Evolutionary conservation across 2,888 invertebrate genomes (phyloP).

Genomic region (Lasioglossum oenotherae): DNA sequence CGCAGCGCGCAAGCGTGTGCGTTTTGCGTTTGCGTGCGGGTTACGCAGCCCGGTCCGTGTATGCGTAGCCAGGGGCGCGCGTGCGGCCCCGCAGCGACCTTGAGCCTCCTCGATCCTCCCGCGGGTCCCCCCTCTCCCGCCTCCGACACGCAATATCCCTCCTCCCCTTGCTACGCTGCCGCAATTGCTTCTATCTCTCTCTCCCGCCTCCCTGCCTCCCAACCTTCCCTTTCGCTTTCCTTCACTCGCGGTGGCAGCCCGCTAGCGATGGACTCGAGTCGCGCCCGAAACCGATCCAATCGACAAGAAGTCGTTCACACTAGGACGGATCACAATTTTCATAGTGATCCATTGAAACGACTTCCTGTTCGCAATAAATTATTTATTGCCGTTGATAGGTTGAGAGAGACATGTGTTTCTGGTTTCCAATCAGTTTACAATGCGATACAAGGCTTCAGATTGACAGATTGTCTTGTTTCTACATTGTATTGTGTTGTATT

Average conservation of each 20-base stretch:
- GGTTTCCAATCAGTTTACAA: too few species aligned
- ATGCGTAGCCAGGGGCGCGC: conserved; percentile 78
- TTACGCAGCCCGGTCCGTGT: conserved; percentile 64
- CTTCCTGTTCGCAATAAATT: too few species aligned
- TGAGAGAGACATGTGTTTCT: too few species aligned
- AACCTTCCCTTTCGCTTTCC: conserved; percentile 52
- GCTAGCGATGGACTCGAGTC: conserved; percentile 38
- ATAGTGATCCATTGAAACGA: neutral
- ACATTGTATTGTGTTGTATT: too few species aligned
- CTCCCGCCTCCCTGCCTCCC: conserved; percentile 6
- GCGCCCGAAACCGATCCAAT: neutral
- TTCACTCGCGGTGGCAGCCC: conserved; percentile 39
- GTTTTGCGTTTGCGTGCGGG: conserved; percentile 51
- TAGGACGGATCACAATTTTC: too few species aligned
- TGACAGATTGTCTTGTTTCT: too few species aligned
- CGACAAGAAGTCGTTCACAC: neutral
- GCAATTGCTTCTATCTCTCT: conserved; percentile 55
- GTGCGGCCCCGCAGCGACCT: conserved; percentile 83
- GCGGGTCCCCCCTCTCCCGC: conserved; percentile 52
- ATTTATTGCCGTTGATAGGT: too few species aligned
- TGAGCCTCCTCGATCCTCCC: conserved; percentile 76
- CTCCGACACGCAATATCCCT: conserved; percentile 53
- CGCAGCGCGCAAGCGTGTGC: conserved; percentile 45
- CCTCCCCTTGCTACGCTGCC: conserved; percentile 65
- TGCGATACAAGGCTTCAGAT: too few species aligned